phyloP scores from a whole-genome alignment of 1,140 invertebrate species.

The Schlechtendalia chinensis region DNA sequence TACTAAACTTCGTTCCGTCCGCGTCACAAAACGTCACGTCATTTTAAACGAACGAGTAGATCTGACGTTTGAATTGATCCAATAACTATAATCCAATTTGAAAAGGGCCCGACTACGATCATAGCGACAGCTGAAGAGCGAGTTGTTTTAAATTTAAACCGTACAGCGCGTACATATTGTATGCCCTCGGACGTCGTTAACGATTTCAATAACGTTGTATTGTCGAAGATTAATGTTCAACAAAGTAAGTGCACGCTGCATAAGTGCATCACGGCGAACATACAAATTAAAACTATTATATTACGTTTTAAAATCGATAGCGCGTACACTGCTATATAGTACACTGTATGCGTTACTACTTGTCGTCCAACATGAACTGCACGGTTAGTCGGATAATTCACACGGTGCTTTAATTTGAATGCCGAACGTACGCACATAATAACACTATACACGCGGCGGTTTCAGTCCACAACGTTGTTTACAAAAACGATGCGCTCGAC shows the following conservation, averaged over 20 bases:
- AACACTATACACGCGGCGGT: no score
- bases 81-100: slow-evolving; percentile 22
- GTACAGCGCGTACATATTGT: not conserved
- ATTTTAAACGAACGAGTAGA: not conserved
- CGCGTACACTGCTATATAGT: not conserved
- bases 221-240: not conserved
- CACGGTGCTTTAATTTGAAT: not conserved
- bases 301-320: not conserved
- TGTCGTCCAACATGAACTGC: not conserved
- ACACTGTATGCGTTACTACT: not conserved
- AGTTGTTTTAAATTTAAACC: slow-evolving; percentile 27
- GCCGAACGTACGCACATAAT: no score
- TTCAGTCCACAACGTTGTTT: not conserved
- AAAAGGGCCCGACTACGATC: not conserved
- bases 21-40: not conserved
- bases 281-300: not conserved
- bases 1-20: not conserved
- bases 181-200: not conserved
- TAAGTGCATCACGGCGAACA: not conserved
- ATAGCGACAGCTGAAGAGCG: not conserved
- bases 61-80: slow-evolving; percentile 33
- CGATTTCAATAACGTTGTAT: slow-evolving; percentile 3
- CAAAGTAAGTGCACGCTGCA: not conserved
- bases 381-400: not conserved
- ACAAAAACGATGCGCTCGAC: not conserved